Evolutionary conservation across 2,888 invertebrate genomes (phyloP).

Genomic region (Drosophila lutescens): DNA sequence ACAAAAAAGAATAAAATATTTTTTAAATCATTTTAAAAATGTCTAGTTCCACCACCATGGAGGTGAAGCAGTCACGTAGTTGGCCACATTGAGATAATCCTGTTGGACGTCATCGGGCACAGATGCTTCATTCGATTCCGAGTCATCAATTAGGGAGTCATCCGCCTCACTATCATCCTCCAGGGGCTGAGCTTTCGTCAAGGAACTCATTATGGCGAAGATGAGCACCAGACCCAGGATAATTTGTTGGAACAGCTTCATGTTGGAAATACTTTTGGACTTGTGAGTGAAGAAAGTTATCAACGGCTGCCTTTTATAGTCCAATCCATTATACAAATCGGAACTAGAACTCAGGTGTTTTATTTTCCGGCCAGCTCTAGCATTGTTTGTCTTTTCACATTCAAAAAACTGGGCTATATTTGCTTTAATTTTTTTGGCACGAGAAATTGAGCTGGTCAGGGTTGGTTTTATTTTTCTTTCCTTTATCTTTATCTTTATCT

Average conservation of each 20-base stretch:
- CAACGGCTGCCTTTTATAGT: constrained; percentile 15
- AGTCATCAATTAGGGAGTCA: background rate
- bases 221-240: constrained; percentile 43
- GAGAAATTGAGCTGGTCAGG: constrained; percentile 14
- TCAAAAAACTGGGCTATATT: constrained; percentile 11
- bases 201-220: constrained; percentile 42
- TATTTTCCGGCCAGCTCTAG: constrained; percentile 11
- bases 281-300: constrained; percentile 18
- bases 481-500: background rate
- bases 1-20: background rate
- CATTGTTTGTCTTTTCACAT: constrained; percentile 21
- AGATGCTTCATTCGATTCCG: constrained; percentile 4
- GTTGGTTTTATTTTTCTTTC: background rate
- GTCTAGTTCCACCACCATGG: constrained; percentile 39
- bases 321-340: background rate
- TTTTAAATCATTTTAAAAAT: background rate
- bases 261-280: constrained; percentile 10
- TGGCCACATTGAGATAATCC: constrained; percentile 33
- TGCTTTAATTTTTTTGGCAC: constrained; percentile 8
- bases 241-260: constrained; percentile 55
- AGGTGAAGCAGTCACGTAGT: constrained; percentile 11
- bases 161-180: constrained; percentile 1
- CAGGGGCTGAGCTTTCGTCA: constrained; percentile 12
- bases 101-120: constrained; percentile 5
- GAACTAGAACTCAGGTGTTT: constrained; percentile 20